Evolutionary conservation across 2,113 vertebrate species (phyloP), one percentile per base, ranked within the genome.

Genomic region (Eubucco bourcierii): DNA sequence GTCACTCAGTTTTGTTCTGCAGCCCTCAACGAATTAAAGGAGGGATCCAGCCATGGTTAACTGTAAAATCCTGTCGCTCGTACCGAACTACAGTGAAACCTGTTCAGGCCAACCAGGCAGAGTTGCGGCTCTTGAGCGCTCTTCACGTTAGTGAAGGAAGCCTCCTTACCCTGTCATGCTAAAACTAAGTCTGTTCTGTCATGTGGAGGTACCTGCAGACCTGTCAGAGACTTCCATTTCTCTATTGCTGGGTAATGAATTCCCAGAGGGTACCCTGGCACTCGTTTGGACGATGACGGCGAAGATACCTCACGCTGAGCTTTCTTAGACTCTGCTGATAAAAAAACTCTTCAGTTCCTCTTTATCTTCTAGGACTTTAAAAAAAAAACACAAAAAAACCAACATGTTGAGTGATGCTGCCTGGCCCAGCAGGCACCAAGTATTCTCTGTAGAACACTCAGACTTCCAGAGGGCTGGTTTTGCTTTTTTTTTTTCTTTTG

Each of bases 231-330:
- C 82, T 97, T 97, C 92, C 87, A 44, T 97, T 89, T 94, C 87
- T 95, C 96, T 95, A 88, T 72, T 88, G 92, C 78, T 95, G 96
- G 95, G 95, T 96, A 92, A 97, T 86, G 94, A 96, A 94, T 97
- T 95, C 95, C 95, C 94, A 96, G 95, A 95, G 97, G 92, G 93
- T 96, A 95, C 96, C 53, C 91, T 97, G 90, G 96, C 91, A 96
- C 94, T 97, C 71, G 53, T 96, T 95, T 95, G 87, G 75, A 50
- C 11, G 47, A 50, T 10, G 92, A 95, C 2, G 92, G 96, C 98
- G 96, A 97, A 97, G 95, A 97, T 97, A 95, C 95, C 94, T 97
- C 96, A 95, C 56, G 56, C 93, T 97, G 97, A 97, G 96, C 97
- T 97, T 96, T 96, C 81, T 94, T 97, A 97, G 95, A 96, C 94